These are phyloP conservation scores for Neoascia interrupta DNA, from an alignment of 2,888 invertebrate species.

Conservation along the genomic window DNA sequence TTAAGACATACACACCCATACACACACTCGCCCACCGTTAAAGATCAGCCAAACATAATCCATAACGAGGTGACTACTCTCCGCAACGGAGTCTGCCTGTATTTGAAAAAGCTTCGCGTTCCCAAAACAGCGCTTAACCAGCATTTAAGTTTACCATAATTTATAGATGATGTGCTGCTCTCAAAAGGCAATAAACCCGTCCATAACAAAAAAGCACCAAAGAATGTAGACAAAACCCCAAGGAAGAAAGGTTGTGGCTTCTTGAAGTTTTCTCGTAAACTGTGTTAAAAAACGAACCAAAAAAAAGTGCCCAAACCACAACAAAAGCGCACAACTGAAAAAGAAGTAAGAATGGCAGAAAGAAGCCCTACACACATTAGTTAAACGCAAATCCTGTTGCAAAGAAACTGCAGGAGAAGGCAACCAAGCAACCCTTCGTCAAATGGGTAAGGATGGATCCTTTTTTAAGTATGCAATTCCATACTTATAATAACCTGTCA, in stretches of 20 bases:
- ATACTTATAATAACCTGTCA: constrained; percentile 63
- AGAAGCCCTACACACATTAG: constrained; percentile 56
- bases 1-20: too few species aligned
- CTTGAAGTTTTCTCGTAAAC: constrained; percentile 21
- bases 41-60: constrained; percentile 42
- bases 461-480: constrained; percentile 57
- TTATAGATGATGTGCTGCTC: constrained; percentile 66
- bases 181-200: constrained; percentile 56
- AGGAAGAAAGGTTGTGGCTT: constrained; percentile 39
- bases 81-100: background rate
- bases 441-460: constrained; percentile 7
- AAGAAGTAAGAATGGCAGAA: constrained; percentile 5
- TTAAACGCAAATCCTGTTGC: constrained; percentile 41
- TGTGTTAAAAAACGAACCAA: constrained; percentile 11
- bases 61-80: constrained; percentile 63
- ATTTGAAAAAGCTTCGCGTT: constrained; percentile 42
- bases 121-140: constrained; percentile 66
- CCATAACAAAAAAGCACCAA: constrained; percentile 23
- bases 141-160: constrained; percentile 68
- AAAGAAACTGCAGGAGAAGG: constrained; percentile 13
- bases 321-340: constrained; percentile 30
- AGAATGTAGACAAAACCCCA: constrained; percentile 29
- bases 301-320: constrained; percentile 39
- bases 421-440: constrained; percentile 14
- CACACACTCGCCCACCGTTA: too few species aligned